Conservation (phyloP, 2,113 vertebrate species). For the Malaclemys terrapin region DNA sequence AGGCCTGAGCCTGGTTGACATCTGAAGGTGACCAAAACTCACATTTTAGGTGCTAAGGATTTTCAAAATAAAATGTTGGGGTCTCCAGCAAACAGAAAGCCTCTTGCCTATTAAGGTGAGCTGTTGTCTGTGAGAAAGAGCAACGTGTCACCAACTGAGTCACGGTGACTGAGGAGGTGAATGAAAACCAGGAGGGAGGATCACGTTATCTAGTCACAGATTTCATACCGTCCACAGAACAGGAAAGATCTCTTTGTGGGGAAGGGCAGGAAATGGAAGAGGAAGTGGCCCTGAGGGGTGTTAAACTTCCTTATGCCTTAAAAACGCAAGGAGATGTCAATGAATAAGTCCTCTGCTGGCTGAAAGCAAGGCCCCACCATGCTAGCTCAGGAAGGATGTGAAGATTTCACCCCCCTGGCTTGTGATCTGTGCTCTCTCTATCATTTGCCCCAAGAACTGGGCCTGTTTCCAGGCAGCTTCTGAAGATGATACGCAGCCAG, state of each 20-base stretch:
- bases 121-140: conserved; percentile 45
- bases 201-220: conserved; percentile 29
- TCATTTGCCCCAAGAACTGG: not conserved
- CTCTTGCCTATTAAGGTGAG: not conserved
- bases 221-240: conserved; percentile 13
- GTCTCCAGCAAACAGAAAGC: conserved; percentile 27
- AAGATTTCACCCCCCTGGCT: not conserved
- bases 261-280: conserved; percentile 17
- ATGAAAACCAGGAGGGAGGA: conserved; percentile 63
- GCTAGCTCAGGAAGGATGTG: not conserved
- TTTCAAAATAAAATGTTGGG: not conserved
- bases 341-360: conserved; percentile 2
- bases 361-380: not conserved
- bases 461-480: not conserved
- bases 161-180: conserved; percentile 32
- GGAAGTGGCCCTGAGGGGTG: not conserved
- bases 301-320: not conserved
- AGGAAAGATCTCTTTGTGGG: conserved; percentile 7
- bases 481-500: fast-evolving
- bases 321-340: conserved; percentile 11
- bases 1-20: too few relatives aligned
- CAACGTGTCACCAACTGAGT: conserved; percentile 57
- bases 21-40: too few relatives aligned
- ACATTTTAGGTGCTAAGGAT: conserved; percentile 29
- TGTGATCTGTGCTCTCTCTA: not conserved